phyloP scores from a whole-genome alignment of 1,140 invertebrate genomes.

The Drosophila nigrodunni region DNA sequence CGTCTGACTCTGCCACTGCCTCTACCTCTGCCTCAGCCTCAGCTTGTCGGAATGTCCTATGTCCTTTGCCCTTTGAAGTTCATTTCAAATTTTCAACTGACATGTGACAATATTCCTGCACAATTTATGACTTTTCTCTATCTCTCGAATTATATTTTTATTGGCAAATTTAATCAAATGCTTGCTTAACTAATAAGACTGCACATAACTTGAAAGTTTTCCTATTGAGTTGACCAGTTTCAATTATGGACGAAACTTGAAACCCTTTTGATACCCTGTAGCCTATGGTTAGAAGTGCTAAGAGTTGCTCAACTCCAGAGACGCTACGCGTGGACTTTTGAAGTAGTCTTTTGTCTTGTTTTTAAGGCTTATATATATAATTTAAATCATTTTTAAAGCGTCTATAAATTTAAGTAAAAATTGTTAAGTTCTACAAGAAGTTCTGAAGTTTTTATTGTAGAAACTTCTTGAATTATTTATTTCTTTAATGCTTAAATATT shows the following conservation, averaged over 20 bases:
- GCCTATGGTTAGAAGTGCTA: background rate
- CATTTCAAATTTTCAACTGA: conserved; percentile 1
- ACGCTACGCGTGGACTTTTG: too few species aligned
- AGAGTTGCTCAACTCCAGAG: background rate
- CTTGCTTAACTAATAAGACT: conserved; percentile 6
- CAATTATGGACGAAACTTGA: background rate
- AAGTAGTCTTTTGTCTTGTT: background rate
- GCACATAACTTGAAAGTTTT: background rate
- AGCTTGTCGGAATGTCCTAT: background rate
- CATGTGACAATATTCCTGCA: conserved; percentile 20
- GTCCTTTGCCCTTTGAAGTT: background rate
- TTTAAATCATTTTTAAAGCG: too few species aligned
- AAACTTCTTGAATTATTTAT: too few species aligned
- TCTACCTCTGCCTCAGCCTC: too few species aligned
- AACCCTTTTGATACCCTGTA: conserved; percentile 13
- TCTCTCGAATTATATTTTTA: background rate
- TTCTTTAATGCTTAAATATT: too few species aligned
- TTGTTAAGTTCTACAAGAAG: too few species aligned
- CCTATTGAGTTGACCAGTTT: background rate
- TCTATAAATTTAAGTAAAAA: too few species aligned
- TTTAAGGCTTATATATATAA: too few species aligned
- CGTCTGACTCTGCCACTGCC: background rate
- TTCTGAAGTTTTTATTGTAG: too few species aligned
- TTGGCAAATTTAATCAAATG: conserved; percentile 18
- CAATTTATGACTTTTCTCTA: conserved; percentile 14